Percentiles rank a stretch among this genome's conserved stretches.
These are phyloP conservation scores for Hyles euphorbiae DNA, from an alignment of 1,140 invertebrate species.

Conservation along the genomic window DNA sequence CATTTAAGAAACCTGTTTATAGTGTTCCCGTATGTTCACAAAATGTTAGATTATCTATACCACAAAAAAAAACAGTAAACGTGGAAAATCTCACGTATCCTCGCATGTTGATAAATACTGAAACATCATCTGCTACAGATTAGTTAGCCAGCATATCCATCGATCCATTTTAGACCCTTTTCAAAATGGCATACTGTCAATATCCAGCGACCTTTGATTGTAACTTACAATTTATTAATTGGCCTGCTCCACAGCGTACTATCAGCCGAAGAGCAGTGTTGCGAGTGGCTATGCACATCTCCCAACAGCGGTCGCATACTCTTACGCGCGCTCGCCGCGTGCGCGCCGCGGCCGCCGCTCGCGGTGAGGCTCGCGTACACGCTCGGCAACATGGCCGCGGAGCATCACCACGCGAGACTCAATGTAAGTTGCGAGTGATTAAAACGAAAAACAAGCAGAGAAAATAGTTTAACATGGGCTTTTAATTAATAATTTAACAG, in stretches of 20 bases:
- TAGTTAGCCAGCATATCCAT: too few species aligned
- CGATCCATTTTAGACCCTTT: too few species aligned
- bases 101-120: too few species aligned
- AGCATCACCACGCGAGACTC: slow-evolving; percentile 79
- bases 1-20: too few species aligned
- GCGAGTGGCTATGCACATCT: slow-evolving; percentile 77
- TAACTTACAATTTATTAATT: slow-evolving; percentile 3
- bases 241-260: slow-evolving; percentile 79
- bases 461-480: too few species aligned
- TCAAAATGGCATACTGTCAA: too few species aligned
- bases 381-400: slow-evolving; percentile 86
- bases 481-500: too few species aligned
- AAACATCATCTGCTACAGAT: too few species aligned
- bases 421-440: slow-evolving; percentile 64
- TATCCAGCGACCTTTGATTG: neutral
- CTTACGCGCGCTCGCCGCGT: slow-evolving; percentile 65
- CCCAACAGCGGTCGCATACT: slow-evolving; percentile 57
- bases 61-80: too few species aligned
- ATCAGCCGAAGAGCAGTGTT: slow-evolving; percentile 85
- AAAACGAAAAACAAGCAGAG: neutral
- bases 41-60: too few species aligned
- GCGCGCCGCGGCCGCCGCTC: slow-evolving; percentile 71
- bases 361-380: slow-evolving; percentile 85
- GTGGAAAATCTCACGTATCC: too few species aligned
- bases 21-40: too few species aligned